Evolutionary conservation across 2,888 invertebrate genomes (phyloP).

Genomic region (Argyra leucocephala): DNA sequence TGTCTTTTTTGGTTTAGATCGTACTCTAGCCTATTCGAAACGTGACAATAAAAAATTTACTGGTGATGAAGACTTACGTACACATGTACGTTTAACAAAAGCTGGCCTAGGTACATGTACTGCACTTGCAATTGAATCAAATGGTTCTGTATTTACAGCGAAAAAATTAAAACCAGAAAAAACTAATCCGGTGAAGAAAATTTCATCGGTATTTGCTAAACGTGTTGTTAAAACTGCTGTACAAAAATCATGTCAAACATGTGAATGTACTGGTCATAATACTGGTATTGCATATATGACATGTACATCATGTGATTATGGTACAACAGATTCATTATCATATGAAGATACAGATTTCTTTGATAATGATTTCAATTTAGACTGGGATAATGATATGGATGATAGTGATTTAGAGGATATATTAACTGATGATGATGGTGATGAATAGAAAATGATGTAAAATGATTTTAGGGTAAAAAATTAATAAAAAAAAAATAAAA

Average conservation of each 20-base stretch:
- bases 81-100: slow-evolving; percentile 67
- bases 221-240: slow-evolving; percentile 54
- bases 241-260: slow-evolving; percentile 53
- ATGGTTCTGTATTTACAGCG: slow-evolving; percentile 59
- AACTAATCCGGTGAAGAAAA: slow-evolving; percentile 51
- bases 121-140: slow-evolving; percentile 73
- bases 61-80: slow-evolving; percentile 63
- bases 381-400: background rate
- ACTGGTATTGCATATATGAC: slow-evolving; percentile 57
- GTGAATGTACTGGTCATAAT: slow-evolving; percentile 60
- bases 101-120: slow-evolving; percentile 63
- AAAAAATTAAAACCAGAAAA: slow-evolving; percentile 51
- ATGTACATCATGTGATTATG: slow-evolving; percentile 49
- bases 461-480: background rate
- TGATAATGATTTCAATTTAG: background rate
- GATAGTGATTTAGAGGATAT: slow-evolving; percentile 4
- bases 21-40: slow-evolving; percentile 65
- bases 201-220: slow-evolving; percentile 57
- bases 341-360: background rate
- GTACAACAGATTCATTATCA: background rate
- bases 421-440: background rate
- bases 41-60: slow-evolving; percentile 59
- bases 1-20: slow-evolving; percentile 71
- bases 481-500: background rate
- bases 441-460: slow-evolving; percentile 4